A percentile compares a stretch with the other conserved stretches of the same genome.
Conservation (phyloP, 2,797 vertebrate genomes). For the Semotilus atromaculatus region DNA sequence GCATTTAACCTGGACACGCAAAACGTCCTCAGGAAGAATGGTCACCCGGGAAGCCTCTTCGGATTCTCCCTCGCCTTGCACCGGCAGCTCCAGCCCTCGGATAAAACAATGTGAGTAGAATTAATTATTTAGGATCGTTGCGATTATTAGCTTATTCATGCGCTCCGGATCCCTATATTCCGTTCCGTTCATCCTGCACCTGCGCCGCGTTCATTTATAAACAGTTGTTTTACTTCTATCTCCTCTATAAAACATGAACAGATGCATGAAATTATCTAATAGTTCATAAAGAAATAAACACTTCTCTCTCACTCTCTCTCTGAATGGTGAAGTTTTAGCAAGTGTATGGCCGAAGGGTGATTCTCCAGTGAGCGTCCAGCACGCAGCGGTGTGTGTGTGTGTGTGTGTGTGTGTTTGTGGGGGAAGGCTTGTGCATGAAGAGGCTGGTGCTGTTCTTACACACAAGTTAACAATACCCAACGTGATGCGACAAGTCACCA, state of each 20-base stretch:
- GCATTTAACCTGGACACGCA: slow-evolving; percentile 89
- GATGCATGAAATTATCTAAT: no score
- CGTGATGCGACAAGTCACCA: slow-evolving; percentile 46
- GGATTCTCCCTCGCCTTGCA: slow-evolving; percentile 95
- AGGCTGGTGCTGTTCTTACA: slow-evolving; percentile 50
- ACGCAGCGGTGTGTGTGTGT: no score
- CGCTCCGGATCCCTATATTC: background rate
- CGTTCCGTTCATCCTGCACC: slow-evolving; percentile 9
- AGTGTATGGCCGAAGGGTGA: background rate
- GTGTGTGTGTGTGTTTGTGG: background rate
- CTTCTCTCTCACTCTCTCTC: no score
- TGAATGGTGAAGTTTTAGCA: background rate
- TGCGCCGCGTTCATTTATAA: background rate
- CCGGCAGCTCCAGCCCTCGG: slow-evolving; percentile 85
- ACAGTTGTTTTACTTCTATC: background rate
- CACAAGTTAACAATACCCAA: slow-evolving; percentile 59
- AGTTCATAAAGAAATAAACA: background rate
- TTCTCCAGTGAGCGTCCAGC: background rate
- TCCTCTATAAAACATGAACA: background rate
- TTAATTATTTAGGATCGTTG: background rate
- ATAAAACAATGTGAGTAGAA: slow-evolving; percentile 89
- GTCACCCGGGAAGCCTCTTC: slow-evolving; percentile 87
- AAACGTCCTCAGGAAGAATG: slow-evolving; percentile 84
- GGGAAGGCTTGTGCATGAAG: slow-evolving; percentile 50
- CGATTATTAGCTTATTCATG: background rate